A percentile compares a stretch with the other conserved stretches of the same genome.
Conservation (phyloP, 2,797 vertebrate species). For the Dendrocincla tyrannina region DNA sequence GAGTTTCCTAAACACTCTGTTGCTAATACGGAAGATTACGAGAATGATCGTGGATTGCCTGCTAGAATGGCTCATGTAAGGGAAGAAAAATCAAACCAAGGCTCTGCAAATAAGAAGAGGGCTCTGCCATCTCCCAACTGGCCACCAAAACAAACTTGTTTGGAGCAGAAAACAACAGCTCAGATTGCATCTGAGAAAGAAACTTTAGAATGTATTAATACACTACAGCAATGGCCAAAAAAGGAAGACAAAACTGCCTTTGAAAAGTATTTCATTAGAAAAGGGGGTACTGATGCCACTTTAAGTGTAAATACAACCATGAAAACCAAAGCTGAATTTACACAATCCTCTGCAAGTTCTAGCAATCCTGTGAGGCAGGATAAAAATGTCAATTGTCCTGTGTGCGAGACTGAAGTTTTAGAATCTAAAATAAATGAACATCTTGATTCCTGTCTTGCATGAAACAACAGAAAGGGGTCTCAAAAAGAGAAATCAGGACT, state of each 20-base stretch:
- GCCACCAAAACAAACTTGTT: not conserved
- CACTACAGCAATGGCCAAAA: conserved; percentile 42
- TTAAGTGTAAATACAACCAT: not conserved
- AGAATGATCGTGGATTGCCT: conserved; percentile 81
- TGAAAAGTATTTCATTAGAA: conserved; percentile 66
- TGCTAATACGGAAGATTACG: conserved; percentile 74
- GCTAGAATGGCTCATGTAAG: conserved; percentile 54
- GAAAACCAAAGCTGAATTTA: not conserved
- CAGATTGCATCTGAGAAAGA: not conserved
- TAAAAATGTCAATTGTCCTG: conserved; percentile 85
- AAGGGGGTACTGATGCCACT: not conserved
- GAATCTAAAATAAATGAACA: conserved; percentile 89
- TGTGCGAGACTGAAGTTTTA: conserved; percentile 80
- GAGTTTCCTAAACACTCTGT: conserved; percentile 78
- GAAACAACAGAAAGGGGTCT: not conserved
- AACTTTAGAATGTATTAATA: not conserved
- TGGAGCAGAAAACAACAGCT: not conserved
- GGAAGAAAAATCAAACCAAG: not conserved
- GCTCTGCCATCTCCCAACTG: not conserved
- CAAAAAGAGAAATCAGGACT: not conserved
- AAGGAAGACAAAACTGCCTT: conserved; percentile 55
- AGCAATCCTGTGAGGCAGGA: not conserved
- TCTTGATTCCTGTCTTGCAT: conserved; percentile 86
- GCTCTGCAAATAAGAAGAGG: not conserved
- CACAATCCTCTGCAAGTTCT: not conserved